Conservation (phyloP, 2,797 vertebrate genomes). For the Rhincodon typus region DNA sequence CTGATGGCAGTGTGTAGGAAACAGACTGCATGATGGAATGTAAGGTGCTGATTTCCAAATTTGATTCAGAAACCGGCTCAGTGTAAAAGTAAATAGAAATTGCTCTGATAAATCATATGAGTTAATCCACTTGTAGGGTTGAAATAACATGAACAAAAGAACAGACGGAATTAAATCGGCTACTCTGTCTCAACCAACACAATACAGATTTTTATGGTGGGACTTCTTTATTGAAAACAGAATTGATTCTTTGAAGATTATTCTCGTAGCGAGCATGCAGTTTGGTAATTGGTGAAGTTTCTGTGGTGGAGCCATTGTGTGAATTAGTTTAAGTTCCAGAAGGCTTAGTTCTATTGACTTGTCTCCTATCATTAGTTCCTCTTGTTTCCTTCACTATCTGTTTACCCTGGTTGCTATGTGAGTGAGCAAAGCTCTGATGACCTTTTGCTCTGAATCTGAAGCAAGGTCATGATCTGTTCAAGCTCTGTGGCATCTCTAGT, state of each 20-base stretch:
- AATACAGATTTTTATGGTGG: not conserved
- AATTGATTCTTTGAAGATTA: conserved; percentile 3
- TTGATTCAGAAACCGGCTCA: not conserved
- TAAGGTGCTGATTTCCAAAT: not conserved
- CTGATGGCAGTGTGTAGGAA: not conserved
- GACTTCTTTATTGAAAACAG: not conserved
- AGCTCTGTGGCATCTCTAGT: conserved; percentile 39
- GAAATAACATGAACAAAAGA: not conserved
- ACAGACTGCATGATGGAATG: not conserved
- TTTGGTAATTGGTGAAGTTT: conserved; percentile 19
- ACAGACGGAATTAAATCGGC: not conserved
- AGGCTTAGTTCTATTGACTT: conserved; percentile 26
- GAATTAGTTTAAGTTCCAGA: conserved; percentile 28
- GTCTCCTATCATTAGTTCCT: conserved; percentile 33
- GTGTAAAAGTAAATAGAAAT: not conserved
- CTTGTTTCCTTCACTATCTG: not conserved
- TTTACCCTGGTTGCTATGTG: conserved; percentile 34
- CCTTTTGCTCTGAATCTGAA: conserved; percentile 42
- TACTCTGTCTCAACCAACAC: not conserved
- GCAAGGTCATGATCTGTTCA: conserved; percentile 46
- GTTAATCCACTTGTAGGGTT: not conserved
- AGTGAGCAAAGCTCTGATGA: conserved; percentile 36
- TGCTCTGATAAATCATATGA: not conserved
- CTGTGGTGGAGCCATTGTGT: not conserved
- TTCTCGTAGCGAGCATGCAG: not conserved